Evolutionary conservation across 2,888 invertebrate species (phyloP), one percentile per base, ranked within the genome.

Genomic region (Lamellibrachia satsuma): DNA sequence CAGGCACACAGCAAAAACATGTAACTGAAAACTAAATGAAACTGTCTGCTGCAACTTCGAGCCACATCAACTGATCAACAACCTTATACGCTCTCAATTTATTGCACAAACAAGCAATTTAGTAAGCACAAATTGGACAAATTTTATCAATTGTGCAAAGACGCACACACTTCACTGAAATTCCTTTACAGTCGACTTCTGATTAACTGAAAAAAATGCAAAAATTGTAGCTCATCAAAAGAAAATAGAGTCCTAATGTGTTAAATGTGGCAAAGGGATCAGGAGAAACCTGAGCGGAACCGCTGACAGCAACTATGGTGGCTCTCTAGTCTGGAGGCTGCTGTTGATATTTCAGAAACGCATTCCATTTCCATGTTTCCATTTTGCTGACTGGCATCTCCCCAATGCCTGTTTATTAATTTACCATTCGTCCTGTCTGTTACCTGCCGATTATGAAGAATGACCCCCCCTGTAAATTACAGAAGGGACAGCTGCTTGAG

Each of bases 331-430:
- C 75, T 22, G 6, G 22, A n/a, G 0, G 15, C 75, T 15, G 75
- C 22, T 15, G 1, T 75, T 75, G 75, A 22, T 75, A 75, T 75
- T 75, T 75, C 75, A 75, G 15, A 75, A 11, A 6, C 2, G 75
- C 75, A 75, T 75, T 75, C 75, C 75, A 15, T 11, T 75, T 75
- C 75, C 75, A 75, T 75, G 75, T 75, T 75, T 75, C 75, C 75
- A 11, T 75, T 75, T 75, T 75, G 22, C 75, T 22, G 75, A 75
- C 75, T 75, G 75, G 75, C 75, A 75, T 75, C 75, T 75, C 75
- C 75, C 75, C 75, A 75, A 75, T 75, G 75, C 75, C 75, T 75
- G 75, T 75, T 75, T 75, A 75, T 75, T 75, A 75, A 75, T 75
- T 75, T 75, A 75, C 75, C 75, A 75, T 75, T 75, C 22, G 75